Percentiles rank a stretch among this genome's conserved stretches.
These are phyloP conservation scores for Anarhynchus alexandrinus DNA, from an alignment of 2,113 vertebrate species.

Conservation along the genomic window DNA sequence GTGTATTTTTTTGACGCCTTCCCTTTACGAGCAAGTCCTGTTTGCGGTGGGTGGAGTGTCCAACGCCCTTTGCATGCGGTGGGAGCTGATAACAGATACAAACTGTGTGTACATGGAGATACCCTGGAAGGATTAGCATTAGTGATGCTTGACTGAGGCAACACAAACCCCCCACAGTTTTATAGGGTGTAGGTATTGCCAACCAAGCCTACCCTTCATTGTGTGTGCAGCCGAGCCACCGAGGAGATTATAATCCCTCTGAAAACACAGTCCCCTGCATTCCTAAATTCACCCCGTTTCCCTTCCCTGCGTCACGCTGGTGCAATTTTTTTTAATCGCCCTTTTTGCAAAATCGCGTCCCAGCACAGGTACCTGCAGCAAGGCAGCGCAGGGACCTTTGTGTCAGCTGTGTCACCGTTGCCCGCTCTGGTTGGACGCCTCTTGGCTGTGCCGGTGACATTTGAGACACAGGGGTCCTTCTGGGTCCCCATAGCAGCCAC, in stretches of 20 bases:
- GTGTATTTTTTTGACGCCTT: not conserved
- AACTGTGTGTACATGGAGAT: not conserved
- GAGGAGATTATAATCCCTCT: not conserved
- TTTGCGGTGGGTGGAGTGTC: not conserved
- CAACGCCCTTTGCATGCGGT: not conserved
- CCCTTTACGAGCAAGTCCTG: not conserved
- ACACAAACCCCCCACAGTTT: not conserved
- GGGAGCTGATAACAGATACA: not conserved
- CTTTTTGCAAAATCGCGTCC: not conserved
- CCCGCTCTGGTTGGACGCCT: accelerated
- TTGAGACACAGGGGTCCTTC: not conserved
- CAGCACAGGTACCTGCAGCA: not conserved
- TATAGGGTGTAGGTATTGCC: not conserved
- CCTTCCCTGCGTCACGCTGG: not conserved
- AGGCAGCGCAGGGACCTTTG: not conserved
- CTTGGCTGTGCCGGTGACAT: not conserved
- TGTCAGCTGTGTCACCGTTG: not conserved
- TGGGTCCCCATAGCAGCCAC: not conserved
- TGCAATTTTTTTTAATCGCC: not conserved
- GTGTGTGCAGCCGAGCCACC: not conserved
- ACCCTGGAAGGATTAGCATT: not conserved
- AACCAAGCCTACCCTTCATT: not conserved
- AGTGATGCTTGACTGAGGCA: not conserved
- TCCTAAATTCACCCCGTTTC: not conserved
- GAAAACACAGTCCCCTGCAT: not conserved